A percentile compares a stretch with the other conserved stretches of the same genome.
Evolutionary conservation across 2,113 vertebrate species (phyloP).

Genomic region (Pelobates fuscus): DNA sequence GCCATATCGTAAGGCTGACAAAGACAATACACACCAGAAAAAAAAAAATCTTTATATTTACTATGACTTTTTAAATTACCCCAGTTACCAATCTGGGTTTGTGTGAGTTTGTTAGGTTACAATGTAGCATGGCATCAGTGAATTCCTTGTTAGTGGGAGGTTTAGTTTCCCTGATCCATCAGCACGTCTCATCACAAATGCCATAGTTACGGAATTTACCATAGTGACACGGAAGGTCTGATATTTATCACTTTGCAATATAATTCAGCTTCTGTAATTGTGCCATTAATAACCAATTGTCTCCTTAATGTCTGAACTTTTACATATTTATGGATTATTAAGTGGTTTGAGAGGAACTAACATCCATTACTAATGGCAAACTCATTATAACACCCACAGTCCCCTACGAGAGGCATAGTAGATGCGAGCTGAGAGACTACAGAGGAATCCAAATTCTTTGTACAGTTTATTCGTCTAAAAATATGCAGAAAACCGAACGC

Average conservation of each 20-base stretch:
- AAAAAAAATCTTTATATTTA: too few species aligned
- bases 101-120: too few species aligned
- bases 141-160: background rate
- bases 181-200: background rate
- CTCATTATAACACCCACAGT: background rate
- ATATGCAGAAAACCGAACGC: too few species aligned
- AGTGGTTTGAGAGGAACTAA: conserved; percentile 11
- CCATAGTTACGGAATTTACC: conserved; percentile 2
- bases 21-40: too few species aligned
- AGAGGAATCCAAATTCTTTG: too few species aligned
- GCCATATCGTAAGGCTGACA: too few species aligned
- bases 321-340: conserved; percentile 39
- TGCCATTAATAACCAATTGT: conserved; percentile 31
- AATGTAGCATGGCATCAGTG: too few species aligned
- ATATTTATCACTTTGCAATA: conserved; percentile 2
- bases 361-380: background rate
- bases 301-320: conserved; percentile 21
- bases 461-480: too few species aligned
- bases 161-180: background rate
- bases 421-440: too few species aligned
- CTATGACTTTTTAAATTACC: too few species aligned
- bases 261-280: conserved; percentile 31
- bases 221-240: background rate
- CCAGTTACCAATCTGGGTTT: too few species aligned
- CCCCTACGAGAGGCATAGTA: background rate